A percentile compares a stretch with the other conserved stretches of the same genome.
Evolutionary conservation across 2,797 vertebrate genomes (phyloP).

Genomic region (Masticophis lateralis): DNA sequence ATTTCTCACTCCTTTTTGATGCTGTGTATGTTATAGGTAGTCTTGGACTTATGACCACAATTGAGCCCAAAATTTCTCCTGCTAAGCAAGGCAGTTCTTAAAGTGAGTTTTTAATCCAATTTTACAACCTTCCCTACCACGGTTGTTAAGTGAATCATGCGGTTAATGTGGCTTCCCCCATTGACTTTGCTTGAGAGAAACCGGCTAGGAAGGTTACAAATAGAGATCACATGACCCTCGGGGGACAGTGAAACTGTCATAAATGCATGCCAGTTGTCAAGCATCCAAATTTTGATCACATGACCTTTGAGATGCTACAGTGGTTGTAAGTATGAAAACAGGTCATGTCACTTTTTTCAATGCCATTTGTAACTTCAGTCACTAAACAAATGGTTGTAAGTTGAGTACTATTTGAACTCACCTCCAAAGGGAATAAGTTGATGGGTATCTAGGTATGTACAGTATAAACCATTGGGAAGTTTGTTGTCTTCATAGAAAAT

Average conservation of each 20-base stretch:
- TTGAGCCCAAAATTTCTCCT: neutral
- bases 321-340: neutral
- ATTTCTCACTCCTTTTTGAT: neutral
- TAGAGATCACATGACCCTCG: neutral
- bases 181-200: neutral
- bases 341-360: neutral
- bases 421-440: neutral
- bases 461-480: neutral
- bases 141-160: neutral
- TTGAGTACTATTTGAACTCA: neutral
- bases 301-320: neutral
- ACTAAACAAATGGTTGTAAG: neutral
- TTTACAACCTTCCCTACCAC: neutral
- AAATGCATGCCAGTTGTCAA: neutral
- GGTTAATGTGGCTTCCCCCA: neutral
- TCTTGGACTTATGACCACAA: neutral
- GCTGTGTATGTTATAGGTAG: neutral
- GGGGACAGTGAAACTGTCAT: neutral
- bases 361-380: neutral
- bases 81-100: neutral
- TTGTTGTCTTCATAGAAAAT: neutral
- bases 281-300: neutral
- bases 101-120: neutral
- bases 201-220: neutral
- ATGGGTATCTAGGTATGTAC: neutral